phyloP scores from a whole-genome alignment of 2,888 invertebrate genomes.

The Metalampra italica region DNA sequence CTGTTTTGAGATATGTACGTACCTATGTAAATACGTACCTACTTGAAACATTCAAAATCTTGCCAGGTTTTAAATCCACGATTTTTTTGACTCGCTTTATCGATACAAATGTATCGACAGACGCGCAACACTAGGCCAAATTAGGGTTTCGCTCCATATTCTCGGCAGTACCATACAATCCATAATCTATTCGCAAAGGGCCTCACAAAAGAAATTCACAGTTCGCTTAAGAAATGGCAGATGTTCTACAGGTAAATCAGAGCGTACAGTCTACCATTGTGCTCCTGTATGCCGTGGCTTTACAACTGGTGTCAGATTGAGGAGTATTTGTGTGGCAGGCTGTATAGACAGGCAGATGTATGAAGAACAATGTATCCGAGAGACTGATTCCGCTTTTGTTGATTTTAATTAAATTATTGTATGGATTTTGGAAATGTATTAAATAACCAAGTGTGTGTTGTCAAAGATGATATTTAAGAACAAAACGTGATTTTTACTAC shows the following conservation, averaged over 20 bases:
- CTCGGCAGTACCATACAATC: slow-evolving; percentile 41
- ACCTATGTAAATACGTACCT: background rate
- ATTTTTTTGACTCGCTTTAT: slow-evolving; percentile 2
- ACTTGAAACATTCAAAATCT: background rate
- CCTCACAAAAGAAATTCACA: slow-evolving; percentile 27
- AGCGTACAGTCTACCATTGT: slow-evolving; percentile 22
- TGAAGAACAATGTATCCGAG: slow-evolving; percentile 42
- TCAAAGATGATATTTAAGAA: background rate
- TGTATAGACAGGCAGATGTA: slow-evolving; percentile 47
- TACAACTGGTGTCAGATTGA: background rate
- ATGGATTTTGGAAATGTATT: slow-evolving; percentile 1
- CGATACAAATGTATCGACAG: slow-evolving; percentile 23
- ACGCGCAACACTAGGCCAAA: slow-evolving; percentile 42
- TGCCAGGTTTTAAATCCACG: too few relatives aligned
- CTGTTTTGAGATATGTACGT: too few relatives aligned
- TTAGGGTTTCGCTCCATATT: slow-evolving; percentile 47
- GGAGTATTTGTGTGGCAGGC: background rate
- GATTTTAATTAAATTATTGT: slow-evolving; percentile 57
- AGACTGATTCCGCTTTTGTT: slow-evolving; percentile 37
- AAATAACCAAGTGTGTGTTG: slow-evolving; percentile 16
- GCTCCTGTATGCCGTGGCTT: background rate
- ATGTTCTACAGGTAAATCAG: slow-evolving; percentile 68
- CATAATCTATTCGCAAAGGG: slow-evolving; percentile 65
- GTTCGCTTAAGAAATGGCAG: slow-evolving; percentile 39
- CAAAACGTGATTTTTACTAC: too few relatives aligned